Evolutionary conservation across 2,888 invertebrate species (phyloP).

Genomic region (Andrena flavipes): DNA sequence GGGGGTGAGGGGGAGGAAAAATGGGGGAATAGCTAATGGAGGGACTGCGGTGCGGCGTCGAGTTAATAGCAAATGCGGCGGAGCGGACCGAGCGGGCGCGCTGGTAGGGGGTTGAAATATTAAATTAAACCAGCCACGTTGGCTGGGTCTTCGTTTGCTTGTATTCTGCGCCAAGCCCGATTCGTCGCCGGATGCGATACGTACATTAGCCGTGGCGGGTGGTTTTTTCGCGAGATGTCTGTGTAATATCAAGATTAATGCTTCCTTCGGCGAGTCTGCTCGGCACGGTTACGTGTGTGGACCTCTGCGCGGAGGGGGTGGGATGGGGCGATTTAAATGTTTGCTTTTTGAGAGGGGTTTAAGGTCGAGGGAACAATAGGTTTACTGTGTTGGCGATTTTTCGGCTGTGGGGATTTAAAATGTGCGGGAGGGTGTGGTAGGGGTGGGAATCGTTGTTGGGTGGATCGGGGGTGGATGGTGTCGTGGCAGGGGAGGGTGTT

Average conservation of each 20-base stretch:
- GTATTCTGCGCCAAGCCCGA: conserved; percentile 6
- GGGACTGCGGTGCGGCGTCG: conserved; percentile 31
- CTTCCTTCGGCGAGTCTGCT: not conserved
- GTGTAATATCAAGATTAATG: conserved; percentile 35
- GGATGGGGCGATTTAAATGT: not conserved
- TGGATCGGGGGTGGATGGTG: not conserved
- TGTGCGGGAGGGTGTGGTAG: not conserved
- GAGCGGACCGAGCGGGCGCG: conserved; percentile 1
- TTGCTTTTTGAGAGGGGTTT: not conserved
- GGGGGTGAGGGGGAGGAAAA: not conserved
- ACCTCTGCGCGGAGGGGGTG: not conserved
- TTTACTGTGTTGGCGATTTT: not conserved
- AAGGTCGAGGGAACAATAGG: conserved; percentile 8
- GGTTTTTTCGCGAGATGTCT: not conserved
- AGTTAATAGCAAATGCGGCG: conserved; percentile 41
- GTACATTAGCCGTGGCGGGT: conserved; percentile 1
- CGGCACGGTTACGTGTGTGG: not conserved
- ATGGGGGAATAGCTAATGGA: conserved; percentile 41
- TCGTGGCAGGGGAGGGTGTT: not conserved
- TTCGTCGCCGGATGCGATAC: conserved; percentile 10
- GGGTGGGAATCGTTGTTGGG: no score
- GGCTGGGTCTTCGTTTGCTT: conserved; percentile 25
- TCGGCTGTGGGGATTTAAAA: not conserved
- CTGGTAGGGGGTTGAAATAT: conserved; percentile 43
- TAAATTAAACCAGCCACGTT: conserved; percentile 49